Conservation (phyloP, 1,140 invertebrate species). For the Brachionus rotundiformis region DNA sequence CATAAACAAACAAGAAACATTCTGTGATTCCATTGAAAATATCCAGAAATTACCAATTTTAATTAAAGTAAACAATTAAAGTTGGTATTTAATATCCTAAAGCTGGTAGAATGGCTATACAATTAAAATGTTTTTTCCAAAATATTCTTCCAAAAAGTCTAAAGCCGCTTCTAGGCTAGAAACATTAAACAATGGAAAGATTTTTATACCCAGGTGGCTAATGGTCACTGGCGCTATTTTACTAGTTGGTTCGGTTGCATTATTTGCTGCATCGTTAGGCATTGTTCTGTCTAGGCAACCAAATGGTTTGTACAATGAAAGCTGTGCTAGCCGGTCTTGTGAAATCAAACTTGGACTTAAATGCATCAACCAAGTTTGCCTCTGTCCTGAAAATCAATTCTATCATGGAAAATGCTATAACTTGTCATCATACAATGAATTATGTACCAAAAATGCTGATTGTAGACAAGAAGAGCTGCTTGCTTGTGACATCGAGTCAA, state of each 20-base stretch:
- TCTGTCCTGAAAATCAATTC: neutral
- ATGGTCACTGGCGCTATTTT: neutral
- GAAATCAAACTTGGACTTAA: neutral
- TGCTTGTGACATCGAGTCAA: neutral
- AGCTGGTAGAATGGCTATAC: too few relatives aligned
- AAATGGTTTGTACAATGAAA: slow-evolving; percentile 6
- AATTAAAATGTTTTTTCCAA: too few relatives aligned
- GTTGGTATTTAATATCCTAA: too few relatives aligned
- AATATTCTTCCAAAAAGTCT: too few relatives aligned
- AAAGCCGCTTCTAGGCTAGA: too few relatives aligned
- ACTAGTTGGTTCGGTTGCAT: neutral
- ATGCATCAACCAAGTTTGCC: neutral
- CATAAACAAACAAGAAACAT: too few relatives aligned
- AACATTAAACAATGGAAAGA: neutral
- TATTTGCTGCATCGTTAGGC: neutral
- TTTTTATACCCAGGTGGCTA: neutral
- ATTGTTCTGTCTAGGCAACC: neutral
- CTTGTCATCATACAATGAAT: neutral
- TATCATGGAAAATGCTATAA: neutral
- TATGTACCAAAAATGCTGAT: neutral
- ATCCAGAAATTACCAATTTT: too few relatives aligned
- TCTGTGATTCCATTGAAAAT: too few relatives aligned
- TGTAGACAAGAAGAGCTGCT: neutral
- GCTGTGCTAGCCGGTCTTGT: neutral
- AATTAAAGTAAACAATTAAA: too few relatives aligned